phyloP scores from a whole-genome alignment of 2,113 vertebrate species.

The Pseudorasbora parva region DNA sequence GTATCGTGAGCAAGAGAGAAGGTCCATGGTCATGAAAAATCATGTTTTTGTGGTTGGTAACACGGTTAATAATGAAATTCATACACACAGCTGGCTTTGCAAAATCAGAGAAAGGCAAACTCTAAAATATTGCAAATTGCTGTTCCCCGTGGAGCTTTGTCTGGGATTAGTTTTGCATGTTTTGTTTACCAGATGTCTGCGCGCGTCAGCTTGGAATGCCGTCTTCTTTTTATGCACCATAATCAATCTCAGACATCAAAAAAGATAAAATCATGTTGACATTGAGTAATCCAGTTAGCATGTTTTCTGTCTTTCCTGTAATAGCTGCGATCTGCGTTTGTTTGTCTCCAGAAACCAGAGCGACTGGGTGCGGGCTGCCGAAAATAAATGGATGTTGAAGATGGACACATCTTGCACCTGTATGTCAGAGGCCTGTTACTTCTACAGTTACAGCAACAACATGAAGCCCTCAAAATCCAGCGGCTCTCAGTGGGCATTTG shows the following conservation, averaged over 20 bases:
- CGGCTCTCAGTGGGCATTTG: slow-evolving; percentile 17
- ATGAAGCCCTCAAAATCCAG: slow-evolving; percentile 24
- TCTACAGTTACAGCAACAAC: slow-evolving; percentile 27
- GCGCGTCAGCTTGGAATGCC: slow-evolving; percentile 32
- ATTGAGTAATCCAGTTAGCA: slow-evolving; percentile 20
- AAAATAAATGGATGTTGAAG: slow-evolving; percentile 12
- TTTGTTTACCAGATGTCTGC: slow-evolving; percentile 15
- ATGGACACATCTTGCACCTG: slow-evolving; percentile 28
- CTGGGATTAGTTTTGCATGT: slow-evolving; percentile 26
- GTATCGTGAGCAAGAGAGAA: background rate
- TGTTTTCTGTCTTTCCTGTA: slow-evolving; percentile 28
- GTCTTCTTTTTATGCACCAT: slow-evolving; percentile 23
- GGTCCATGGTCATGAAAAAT: background rate
- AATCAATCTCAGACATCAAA: slow-evolving; percentile 58
- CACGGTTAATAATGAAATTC: background rate
- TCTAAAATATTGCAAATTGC: background rate
- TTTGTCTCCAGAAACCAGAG: background rate
- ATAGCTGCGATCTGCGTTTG: background rate
- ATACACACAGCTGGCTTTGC: slow-evolving; percentile 23
- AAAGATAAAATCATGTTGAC: slow-evolving; percentile 44
- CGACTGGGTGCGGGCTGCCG: background rate
- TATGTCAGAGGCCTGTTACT: background rate
- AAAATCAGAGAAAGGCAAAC: slow-evolving; percentile 8
- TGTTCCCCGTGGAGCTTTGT: slow-evolving; percentile 4
- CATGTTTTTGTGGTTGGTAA: background rate